Evolutionary conservation across 2,113 vertebrate genomes (phyloP).

Genomic region (Zosterops japonicus): DNA sequence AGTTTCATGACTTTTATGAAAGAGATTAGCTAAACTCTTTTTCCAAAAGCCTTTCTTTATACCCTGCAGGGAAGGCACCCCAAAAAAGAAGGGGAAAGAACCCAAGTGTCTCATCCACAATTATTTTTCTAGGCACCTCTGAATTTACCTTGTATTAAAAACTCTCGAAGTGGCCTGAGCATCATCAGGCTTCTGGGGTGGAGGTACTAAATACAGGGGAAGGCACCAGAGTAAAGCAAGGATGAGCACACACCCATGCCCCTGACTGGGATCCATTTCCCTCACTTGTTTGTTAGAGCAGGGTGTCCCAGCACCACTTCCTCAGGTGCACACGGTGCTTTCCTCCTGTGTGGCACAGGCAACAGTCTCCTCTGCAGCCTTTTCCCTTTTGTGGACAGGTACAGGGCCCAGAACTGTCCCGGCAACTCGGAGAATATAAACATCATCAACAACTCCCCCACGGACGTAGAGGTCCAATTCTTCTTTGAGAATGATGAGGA

Average conservation of each 20-base stretch:
- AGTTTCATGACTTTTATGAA: not conserved
- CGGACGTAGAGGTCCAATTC: constrained; percentile 79
- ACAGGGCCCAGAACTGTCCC: constrained; percentile 78
- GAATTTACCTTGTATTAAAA: not conserved
- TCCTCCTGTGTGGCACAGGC: accelerated
- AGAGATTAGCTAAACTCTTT: not conserved
- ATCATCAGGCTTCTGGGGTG: not conserved
- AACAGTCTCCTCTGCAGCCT: not conserved
- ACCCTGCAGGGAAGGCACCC: not conserved
- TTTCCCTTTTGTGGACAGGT: constrained; percentile 69
- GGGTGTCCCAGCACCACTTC: not conserved
- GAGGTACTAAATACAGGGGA: not conserved
- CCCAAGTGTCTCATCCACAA: not conserved
- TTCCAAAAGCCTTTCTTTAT: not conserved
- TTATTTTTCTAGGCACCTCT: not conserved
- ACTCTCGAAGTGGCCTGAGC: not conserved
- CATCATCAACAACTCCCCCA: constrained; percentile 81
- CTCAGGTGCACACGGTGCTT: accelerated
- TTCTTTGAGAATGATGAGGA: constrained; percentile 79
- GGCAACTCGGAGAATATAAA: constrained; percentile 82
- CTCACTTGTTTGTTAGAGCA: not conserved
- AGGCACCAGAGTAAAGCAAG: not conserved
- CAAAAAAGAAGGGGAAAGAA: not conserved
- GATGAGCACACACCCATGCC: not conserved
- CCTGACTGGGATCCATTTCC: not conserved